Evolutionary conservation across 2,888 invertebrate genomes (phyloP).

Genomic region (Euzetes globulus): DNA sequence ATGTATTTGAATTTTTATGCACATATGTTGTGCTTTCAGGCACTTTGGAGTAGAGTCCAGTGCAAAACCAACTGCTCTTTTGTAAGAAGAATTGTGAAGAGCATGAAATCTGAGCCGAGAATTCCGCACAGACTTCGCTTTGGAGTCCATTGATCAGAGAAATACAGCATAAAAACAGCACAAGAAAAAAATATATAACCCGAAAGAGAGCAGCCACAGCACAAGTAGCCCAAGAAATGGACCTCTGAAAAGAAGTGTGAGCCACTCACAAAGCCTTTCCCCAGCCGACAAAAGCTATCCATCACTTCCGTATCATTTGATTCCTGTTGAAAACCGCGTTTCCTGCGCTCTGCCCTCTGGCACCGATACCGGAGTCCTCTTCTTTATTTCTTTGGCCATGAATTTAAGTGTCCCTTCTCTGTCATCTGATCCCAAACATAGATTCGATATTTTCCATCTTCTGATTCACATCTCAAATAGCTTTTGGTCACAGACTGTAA

Average conservation of each 20-base stretch:
- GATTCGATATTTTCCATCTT: neutral
- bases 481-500: conserved; percentile 1
- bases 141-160: neutral
- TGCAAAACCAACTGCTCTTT: neutral
- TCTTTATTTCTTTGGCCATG: neutral
- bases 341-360: neutral
- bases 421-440: neutral
- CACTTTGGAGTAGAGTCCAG: too few relatives aligned
- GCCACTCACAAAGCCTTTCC: too few relatives aligned
- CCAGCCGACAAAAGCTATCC: neutral
- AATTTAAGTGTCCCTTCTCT: neutral
- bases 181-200: neutral
- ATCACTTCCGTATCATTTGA: conserved; percentile 1
- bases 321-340: neutral
- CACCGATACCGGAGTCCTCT: too few relatives aligned
- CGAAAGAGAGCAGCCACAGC: neutral
- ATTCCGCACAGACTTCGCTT: neutral
- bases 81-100: neutral
- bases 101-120: neutral
- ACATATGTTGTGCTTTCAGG: too few relatives aligned
- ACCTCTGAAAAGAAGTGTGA: too few relatives aligned
- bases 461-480: conserved; percentile 8
- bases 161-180: neutral
- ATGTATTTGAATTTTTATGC: too few relatives aligned
- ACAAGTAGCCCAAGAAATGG: neutral